These are phyloP conservation scores for Chydorus sphaericus DNA, from an alignment of 2,888 invertebrate species.

Conservation along the genomic window DNA sequence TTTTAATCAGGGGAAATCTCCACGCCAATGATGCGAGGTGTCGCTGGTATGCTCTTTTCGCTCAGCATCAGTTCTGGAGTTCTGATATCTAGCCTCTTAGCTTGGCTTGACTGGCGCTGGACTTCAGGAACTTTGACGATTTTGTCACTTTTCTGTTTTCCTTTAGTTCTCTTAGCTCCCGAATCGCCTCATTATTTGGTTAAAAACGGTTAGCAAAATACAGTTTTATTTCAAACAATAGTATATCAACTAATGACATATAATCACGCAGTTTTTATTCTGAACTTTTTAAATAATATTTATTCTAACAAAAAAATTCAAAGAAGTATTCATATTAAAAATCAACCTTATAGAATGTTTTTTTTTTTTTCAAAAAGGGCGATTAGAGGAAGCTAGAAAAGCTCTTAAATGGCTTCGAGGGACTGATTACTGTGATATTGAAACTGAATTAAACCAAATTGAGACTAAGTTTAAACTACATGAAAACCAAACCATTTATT, in stretches of 20 bases:
- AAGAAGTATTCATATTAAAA: no score
- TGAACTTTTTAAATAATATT: no score
- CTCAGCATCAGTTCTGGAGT: conserved; percentile 72
- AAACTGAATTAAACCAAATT: not conserved
- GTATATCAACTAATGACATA: not conserved
- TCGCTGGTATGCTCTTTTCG: conserved; percentile 74
- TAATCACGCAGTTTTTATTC: no score
- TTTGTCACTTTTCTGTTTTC: conserved; percentile 53
- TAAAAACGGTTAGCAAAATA: conserved; percentile 32
- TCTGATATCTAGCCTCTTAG: conserved; percentile 55
- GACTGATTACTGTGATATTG: not conserved
- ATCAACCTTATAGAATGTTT: no score
- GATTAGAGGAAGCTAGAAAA: not conserved
- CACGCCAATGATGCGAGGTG: conserved; percentile 65
- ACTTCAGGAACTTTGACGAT: conserved; percentile 51
- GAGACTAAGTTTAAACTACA: not conserved
- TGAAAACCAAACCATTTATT: not conserved
- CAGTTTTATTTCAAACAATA: not conserved
- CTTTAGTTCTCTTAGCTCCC: conserved; percentile 60
- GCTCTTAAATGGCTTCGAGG: not conserved
- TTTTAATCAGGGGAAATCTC: conserved; percentile 53
- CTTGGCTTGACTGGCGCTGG: conserved; percentile 40
- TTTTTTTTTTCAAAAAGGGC: no score
- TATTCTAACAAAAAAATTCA: no score
- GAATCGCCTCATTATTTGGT: conserved; percentile 66